Evolutionary conservation across 2,113 vertebrate species (phyloP), one percentile per base, ranked within the genome.

Genomic region (Nansenia antarctica): DNA sequence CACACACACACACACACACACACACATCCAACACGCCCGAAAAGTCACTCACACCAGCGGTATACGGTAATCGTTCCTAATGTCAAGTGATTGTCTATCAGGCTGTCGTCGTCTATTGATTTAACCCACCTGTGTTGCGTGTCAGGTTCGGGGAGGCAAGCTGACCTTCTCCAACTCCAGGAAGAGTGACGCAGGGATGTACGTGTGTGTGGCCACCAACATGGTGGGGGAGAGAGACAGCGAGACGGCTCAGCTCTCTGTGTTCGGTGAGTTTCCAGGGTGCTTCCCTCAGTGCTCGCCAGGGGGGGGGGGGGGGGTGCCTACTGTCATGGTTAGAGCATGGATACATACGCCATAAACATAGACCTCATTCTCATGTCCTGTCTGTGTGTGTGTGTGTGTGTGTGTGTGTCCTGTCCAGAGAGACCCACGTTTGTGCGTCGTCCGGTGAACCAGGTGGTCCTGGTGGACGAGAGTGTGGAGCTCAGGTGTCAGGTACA

Each of bases 171-270:
- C 96, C 1, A 96, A 95, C 15, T 93, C 95, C 1, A 93, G 94
- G 81, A 98, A 97, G 86, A 96, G 88, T 0, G 96, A 98, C 39
- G 91, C 93, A 32, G 96, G 96, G 45, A 96, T 95, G 87, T 98
- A 97, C 0, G 94, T 98, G 27, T 98, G 96, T 63, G 95, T 97
- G 77, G 96, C 95, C 11, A 91, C 94, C 86, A 98, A 98, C 70
- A 98, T 98, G 95, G 96, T 98, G 31, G 96, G 96, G 27, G 95
- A 98, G 78, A 89, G 95, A 24, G 95, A 97, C 68, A 98, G 96
- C 63, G 96, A 98, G 89, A 95, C 95, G 45, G 96, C 96, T 0
- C 95, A 98, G 73, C 92, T 98, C 32, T 97, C 96, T 9, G 96
- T 98, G 49, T 85, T 97, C 73, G 96, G 96, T 98, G 92, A 94